A percentile compares a stretch with the other conserved stretches of the same genome.
Evolutionary conservation across 2,888 invertebrate species (phyloP).

Genomic region (Ypsolopha scabrella): DNA sequence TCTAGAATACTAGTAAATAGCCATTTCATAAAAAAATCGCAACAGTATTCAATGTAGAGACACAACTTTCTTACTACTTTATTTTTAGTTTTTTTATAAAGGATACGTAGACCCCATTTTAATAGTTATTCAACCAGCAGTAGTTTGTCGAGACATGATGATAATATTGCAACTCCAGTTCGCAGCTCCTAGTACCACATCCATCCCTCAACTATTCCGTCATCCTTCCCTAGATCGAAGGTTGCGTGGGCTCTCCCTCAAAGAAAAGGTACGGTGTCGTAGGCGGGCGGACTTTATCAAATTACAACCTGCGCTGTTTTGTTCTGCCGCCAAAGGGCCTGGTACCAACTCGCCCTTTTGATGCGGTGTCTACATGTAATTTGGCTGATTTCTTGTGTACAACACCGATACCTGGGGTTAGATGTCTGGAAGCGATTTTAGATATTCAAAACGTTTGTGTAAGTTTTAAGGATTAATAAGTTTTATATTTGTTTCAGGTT

Average conservation of each 20-base stretch:
- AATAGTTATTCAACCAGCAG: no score
- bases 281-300: conserved; percentile 67
- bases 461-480: no score
- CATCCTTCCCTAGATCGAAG: conserved; percentile 33
- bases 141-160: no score
- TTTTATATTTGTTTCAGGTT: no score
- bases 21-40: not conserved
- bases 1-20: not conserved
- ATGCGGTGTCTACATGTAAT: conserved; percentile 16
- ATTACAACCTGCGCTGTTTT: conserved; percentile 67
- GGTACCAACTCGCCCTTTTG: conserved; percentile 36
- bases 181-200: conserved; percentile 6
- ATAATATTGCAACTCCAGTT: not conserved
- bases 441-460: no score
- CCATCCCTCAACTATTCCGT: conserved; percentile 15
- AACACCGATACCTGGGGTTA: conserved; percentile 13
- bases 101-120: no score
- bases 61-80: not conserved
- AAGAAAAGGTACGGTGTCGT: conserved; percentile 57
- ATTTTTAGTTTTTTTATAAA: no score
- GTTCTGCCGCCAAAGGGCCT: conserved; percentile 57
- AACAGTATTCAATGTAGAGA: not conserved
- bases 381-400: conserved; percentile 11
- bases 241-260: conserved; percentile 56
- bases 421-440: no score